Evolutionary conservation across 2,113 vertebrate species (phyloP).

Genomic region (Mobula hypostoma): DNA sequence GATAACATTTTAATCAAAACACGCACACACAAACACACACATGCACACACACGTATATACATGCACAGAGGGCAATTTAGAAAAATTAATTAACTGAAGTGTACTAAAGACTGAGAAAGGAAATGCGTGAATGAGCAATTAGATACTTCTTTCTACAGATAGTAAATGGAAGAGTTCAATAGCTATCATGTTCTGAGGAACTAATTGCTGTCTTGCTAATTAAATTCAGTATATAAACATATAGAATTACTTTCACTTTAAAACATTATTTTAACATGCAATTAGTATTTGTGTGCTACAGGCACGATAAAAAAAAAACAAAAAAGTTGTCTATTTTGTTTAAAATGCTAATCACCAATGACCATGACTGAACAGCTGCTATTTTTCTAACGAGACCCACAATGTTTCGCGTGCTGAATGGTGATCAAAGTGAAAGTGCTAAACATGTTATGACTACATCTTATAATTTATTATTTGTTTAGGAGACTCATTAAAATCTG

Average conservation of each 20-base stretch:
- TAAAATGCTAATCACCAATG: constrained; percentile 32
- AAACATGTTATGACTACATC: constrained; percentile 33
- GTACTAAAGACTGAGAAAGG: neutral
- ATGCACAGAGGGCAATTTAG: neutral
- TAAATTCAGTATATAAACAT: constrained; percentile 33
- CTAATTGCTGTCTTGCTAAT: constrained; percentile 33
- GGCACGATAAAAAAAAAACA: constrained; percentile 31
- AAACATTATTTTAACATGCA: constrained; percentile 33
- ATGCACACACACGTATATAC: too few species aligned
- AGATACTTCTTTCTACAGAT: neutral
- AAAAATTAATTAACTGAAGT: neutral
- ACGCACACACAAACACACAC: neutral
- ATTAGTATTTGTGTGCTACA: constrained; percentile 25
- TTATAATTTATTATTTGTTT: constrained; percentile 34
- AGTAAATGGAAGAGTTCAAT: neutral
- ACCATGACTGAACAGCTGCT: constrained; percentile 15
- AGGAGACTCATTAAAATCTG: constrained; percentile 19
- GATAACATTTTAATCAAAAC: neutral
- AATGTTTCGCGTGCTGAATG: neutral
- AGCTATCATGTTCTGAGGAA: constrained; percentile 24
- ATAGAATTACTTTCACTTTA: constrained; percentile 32
- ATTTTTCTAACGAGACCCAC: constrained; percentile 27
- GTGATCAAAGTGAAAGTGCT: constrained; percentile 24
- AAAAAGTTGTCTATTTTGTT: constrained; percentile 36
- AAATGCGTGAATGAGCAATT: constrained; percentile 25